Evolutionary conservation across 2,888 invertebrate genomes (phyloP), one percentile per base, ranked within the genome.

Genomic region (Tridacna gigas): DNA sequence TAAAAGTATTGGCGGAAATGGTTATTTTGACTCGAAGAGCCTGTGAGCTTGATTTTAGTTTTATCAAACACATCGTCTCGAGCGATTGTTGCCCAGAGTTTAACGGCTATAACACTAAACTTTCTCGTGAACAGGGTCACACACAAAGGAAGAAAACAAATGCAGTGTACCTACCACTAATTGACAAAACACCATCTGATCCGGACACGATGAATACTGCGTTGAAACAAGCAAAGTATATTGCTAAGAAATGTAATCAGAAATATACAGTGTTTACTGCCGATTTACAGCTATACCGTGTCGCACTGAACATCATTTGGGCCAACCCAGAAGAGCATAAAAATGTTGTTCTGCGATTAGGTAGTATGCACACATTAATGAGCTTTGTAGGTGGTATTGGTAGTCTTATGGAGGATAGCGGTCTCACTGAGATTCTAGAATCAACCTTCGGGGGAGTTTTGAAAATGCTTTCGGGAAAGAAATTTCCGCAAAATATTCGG

Each of bases 341-440:
- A n/a, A 65, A 80, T 74, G 65, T 90, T 22, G 67, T 86, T 20
- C 65, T 67, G 13, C 45, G 89, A n/a, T 85, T 90, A 18, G 89
- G 89, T 20, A 90, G 89, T 0, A 90, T 91, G 89, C 88, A 90
- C 63, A 28, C 81, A 22, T 76, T 89, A 13, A 89, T 90, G 89
- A 89, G 89, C 60, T 91, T 87, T 67, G 76, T 87, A 74, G 90
- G 87, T 0, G 80, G 65, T 66, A 71, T 89, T 37, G 85, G 90
- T 26, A 67, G 65, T 4, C 67, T 91, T 47, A 86, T 90, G 90
- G 80, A 83, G 13, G 71, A 80, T 13, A 86, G 78, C 82, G 90
- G 89, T 3, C 77, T 91, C 0, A 77, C 69, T 51, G 63, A 90
- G 4, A 65, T 90, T 18, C 13, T 91, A 25, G 47, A 77, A 13